Evolutionary conservation across 2,113 vertebrate species (phyloP), one percentile per base, ranked within the genome.

Genomic region (Cricetomys ansorgei): DNA sequence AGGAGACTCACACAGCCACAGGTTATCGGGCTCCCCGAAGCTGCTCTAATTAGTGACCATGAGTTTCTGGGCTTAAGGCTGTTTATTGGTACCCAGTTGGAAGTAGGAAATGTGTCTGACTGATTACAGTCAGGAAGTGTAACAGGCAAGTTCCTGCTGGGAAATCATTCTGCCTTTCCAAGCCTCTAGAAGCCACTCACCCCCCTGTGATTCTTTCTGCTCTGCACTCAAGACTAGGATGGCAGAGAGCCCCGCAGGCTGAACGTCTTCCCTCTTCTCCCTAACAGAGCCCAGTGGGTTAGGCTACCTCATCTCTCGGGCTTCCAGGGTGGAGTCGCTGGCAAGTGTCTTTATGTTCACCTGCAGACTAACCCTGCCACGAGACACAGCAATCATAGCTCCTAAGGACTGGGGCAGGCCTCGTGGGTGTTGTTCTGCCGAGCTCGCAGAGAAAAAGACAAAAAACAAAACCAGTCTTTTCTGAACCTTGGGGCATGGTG

Each of bases 321-420:
- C 25, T 67, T n/a, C 59, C 45, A 55, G 3, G 16, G 37, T 65
- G 88, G 55, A 59, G 5, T 7, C 3, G 0, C 55, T 3, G 10
- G 80, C 19, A 15, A 15, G 43, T 12, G 15, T n/a, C 55, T 75
- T 50, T 17, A 48, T 3, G 8, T 53, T 37, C 37, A 34, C 37
- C 37, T 57, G 67, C 27, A 11, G 34, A 37, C 19, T 27, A 89
- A 16, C 45, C 31, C 1, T 43, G 45, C 12, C 19, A 8, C 0
- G 11, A 53, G 29, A 5, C 43, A 0, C 21, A 50, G 12, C 7
- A 21, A 34, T 21, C n/a, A 12, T 10, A 4, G 31, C 59, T 4
- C 25, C 19, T 16, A 10, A 13, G 65, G 75, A 29, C 48, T 9
- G 1, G 40, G 64, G 70, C 29, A 2, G 34, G 25, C 37, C 2